Evolutionary conservation across 2,797 vertebrate species (phyloP).

Genomic region (Arremon aurantiirostris): DNA sequence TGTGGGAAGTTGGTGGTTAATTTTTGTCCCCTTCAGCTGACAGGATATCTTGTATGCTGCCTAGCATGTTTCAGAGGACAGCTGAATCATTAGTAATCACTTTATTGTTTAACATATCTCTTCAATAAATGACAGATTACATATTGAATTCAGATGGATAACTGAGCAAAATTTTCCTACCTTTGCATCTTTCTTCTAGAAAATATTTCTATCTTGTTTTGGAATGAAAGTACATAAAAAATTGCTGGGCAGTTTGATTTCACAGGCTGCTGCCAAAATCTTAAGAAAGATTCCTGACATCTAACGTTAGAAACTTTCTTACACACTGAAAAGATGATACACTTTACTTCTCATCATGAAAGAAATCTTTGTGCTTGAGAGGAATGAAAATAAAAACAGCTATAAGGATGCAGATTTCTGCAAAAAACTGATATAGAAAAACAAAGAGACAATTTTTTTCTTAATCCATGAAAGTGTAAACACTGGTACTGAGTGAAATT

Average conservation of each 20-base stretch:
- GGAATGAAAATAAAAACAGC: slow-evolving; percentile 8
- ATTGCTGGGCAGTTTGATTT: slow-evolving; percentile 33
- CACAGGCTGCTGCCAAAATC: slow-evolving; percentile 5
- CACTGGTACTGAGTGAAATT: not conserved
- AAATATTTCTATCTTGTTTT: not conserved
- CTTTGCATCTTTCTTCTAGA: not conserved
- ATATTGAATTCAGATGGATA: not conserved
- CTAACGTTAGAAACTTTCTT: slow-evolving; percentile 1
- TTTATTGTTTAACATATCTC: not conserved
- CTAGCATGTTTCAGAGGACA: not conserved
- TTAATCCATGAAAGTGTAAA: slow-evolving; percentile 45
- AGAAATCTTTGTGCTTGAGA: slow-evolving; percentile 36
- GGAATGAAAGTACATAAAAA: not conserved
- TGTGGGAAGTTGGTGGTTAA: not conserved
- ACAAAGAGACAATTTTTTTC: slow-evolving; percentile 32
- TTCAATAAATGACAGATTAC: slow-evolving; percentile 25
- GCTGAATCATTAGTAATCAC: not conserved
- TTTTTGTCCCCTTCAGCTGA: not conserved
- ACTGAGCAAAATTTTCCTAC: not conserved
- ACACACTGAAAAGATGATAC: slow-evolving; percentile 5
- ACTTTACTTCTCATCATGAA: slow-evolving; percentile 50
- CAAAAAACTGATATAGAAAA: slow-evolving; percentile 12
- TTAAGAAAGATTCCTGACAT: slow-evolving; percentile 12
- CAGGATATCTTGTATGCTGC: not conserved
- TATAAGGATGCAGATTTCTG: slow-evolving; percentile 40